Evolutionary conservation across 2,113 vertebrate species (phyloP).

Genomic region (Hassar affinis): DNA sequence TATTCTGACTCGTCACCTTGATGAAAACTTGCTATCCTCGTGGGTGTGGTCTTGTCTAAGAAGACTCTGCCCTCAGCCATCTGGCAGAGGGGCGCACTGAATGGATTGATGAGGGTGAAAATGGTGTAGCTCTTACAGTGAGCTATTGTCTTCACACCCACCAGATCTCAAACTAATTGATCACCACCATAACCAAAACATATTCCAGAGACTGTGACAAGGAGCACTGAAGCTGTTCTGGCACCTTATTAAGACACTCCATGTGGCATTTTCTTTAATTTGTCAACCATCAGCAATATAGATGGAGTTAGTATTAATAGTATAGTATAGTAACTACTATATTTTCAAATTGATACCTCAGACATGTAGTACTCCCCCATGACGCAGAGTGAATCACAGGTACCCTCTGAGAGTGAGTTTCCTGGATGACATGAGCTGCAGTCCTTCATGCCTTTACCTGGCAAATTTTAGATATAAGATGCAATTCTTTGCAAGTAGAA

Average conservation of each 20-base stretch:
- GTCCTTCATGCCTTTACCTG: conserved; percentile 69
- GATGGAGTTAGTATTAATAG: not conserved
- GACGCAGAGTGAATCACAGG: conserved; percentile 75
- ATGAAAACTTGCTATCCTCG: not conserved
- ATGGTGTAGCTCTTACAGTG: not conserved
- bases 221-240: not conserved
- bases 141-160: not conserved
- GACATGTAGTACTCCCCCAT: conserved; percentile 74
- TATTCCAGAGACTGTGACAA: not conserved
- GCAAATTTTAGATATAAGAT: conserved; percentile 1
- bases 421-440: conserved; percentile 83
- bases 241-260: not conserved
- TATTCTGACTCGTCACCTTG: not conserved
- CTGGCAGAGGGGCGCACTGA: not conserved
- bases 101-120: not conserved
- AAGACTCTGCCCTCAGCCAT: not conserved
- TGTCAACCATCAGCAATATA: not conserved
- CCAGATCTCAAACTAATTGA: not conserved
- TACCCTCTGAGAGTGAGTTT: conserved; percentile 71
- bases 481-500: not conserved
- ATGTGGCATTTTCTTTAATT: not conserved
- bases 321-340: not conserved
- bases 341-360: conserved; percentile 65
- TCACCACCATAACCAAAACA: not conserved
- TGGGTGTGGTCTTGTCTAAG: not conserved